Base-by-base conservation (phyloP, 1,140 invertebrate species). In the Paraescarpia echinospica region DNA sequence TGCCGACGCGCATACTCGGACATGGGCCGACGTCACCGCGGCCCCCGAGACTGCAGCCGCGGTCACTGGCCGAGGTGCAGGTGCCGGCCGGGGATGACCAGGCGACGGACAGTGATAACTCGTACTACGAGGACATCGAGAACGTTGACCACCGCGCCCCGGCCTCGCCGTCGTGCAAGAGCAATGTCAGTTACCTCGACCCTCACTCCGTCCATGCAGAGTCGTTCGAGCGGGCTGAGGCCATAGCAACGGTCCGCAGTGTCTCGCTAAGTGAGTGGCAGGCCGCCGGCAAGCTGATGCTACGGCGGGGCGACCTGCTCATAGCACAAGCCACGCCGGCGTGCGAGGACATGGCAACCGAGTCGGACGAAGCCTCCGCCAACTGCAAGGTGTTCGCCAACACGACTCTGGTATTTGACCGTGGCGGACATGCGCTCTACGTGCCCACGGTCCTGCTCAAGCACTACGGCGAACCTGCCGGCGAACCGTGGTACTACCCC, bases 101-200 rank as follows among this genome's bases (percentile, higher is more conserved):
- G 59, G 59, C 35, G 31, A 9, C 34, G 77, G 48, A 48, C 31
- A 91, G 90, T 14, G 89, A 89, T 35, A 88, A 92, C 33, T 93
- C 93, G 2, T 93, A 93, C 35, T 93, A 93, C 77, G 93, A 93
- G 91, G 93, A 93, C 92, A 93, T 93, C 91, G 93, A 93, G 31
- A n/a, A 34, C 33, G 33, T 93, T 35, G 91, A 92, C 34, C 33
- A 48, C 31, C 33, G 88, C 31, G 35, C 22, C 0, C 59, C 59
- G 59, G 59, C 22, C 12, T 91, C 91, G n/a, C 92, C 51, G 92
- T 88, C 48, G 14, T 41, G 12, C 18, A 88, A 88, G 88, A 88
- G 92, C 88, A 92, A 48, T 51, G 35, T 41, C 34, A 33, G 33
- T 34, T 92, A 92, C 88, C 59, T 92, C 33, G 92, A 92, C 88